Evolutionary conservation across 1,140 invertebrate genomes (phyloP).

Genomic region (Drosophila kikkawai): DNA sequence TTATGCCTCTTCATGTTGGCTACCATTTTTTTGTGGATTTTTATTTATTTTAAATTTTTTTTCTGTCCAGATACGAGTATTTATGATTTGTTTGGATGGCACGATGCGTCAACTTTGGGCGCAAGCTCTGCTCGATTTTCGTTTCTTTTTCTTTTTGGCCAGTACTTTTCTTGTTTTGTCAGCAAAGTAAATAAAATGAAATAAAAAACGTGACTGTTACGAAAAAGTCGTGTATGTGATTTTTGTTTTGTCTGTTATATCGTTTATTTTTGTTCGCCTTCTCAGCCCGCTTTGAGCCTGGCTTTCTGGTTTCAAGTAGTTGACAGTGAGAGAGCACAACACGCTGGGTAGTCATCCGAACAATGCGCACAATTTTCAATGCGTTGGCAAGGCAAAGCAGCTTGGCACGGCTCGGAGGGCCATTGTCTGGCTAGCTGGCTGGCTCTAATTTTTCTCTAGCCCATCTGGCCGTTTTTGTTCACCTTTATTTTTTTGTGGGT

Average conservation of each 20-base stretch:
- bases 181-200: slow-evolving; percentile 74
- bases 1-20: slow-evolving; percentile 40
- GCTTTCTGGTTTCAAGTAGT: slow-evolving; percentile 62
- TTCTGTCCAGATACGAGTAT: slow-evolving; percentile 19
- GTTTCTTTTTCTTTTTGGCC: slow-evolving; percentile 29
- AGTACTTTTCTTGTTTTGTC: slow-evolving; percentile 65
- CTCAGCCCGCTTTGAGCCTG: slow-evolving; percentile 8
- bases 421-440: slow-evolving; percentile 38
- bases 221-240: slow-evolving; percentile 80
- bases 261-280: slow-evolving; percentile 39
- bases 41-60: not conserved
- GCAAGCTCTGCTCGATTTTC: slow-evolving; percentile 48
- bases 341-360: slow-evolving; percentile 45
- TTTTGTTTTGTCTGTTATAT: slow-evolving; percentile 51
- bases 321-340: slow-evolving; percentile 50
- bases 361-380: slow-evolving; percentile 75
- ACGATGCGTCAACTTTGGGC: slow-evolving; percentile 63
- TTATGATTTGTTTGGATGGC: slow-evolving; percentile 64
- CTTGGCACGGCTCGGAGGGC: slow-evolving; percentile 37
- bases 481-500: not conserved
- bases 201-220: slow-evolving; percentile 78
- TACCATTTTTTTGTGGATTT: slow-evolving; percentile 27
- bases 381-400: slow-evolving; percentile 50
- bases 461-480: slow-evolving; percentile 23
- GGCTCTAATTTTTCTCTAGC: slow-evolving; percentile 43